phyloP scores from a whole-genome alignment of 2,888 invertebrate genomes.

The Torymus aiolomorphi region DNA sequence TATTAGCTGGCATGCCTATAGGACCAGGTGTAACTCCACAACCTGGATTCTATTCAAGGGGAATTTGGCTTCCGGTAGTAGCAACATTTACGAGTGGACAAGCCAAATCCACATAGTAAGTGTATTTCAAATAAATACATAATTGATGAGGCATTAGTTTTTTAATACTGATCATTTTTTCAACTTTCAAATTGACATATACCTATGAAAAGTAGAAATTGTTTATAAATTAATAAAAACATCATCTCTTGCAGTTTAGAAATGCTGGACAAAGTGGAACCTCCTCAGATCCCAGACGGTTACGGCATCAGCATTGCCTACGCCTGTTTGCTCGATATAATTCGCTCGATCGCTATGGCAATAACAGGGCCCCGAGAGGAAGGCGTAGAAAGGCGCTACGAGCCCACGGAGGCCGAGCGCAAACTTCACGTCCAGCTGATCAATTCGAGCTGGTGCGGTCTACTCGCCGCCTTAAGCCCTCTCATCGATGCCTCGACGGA shows the following conservation, averaged over 20 bases:
- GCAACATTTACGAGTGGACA: conserved; percentile 90
- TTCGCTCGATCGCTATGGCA: conserved; percentile 88
- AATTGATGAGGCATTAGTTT: too few species aligned
- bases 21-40: conserved; percentile 91
- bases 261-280: conserved; percentile 96
- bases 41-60: conserved; percentile 94
- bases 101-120: conserved; percentile 94
- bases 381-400: conserved; percentile 70
- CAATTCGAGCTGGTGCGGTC: conserved; percentile 96
- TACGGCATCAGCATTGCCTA: conserved; percentile 98
- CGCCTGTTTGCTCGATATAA: conserved; percentile 93
- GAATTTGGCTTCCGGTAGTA: conserved; percentile 93
- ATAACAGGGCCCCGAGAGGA: conserved; percentile 80
- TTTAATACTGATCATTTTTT: too few species aligned
- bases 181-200: too few species aligned
- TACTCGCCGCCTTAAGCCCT: conserved; percentile 93
- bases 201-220: too few species aligned
- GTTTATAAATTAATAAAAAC: too few species aligned
- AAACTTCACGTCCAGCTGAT: conserved; percentile 85
- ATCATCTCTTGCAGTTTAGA: conserved; percentile 77
- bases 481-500: conserved; percentile 97
- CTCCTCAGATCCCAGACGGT: conserved; percentile 95
- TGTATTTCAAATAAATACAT: background rate
- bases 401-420: conserved; percentile 75
- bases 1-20: conserved; percentile 81